Evolutionary conservation across 2,113 vertebrate species (phyloP), one percentile per base, ranked within the genome.

Genomic region (Nesogale talazaci): DNA sequence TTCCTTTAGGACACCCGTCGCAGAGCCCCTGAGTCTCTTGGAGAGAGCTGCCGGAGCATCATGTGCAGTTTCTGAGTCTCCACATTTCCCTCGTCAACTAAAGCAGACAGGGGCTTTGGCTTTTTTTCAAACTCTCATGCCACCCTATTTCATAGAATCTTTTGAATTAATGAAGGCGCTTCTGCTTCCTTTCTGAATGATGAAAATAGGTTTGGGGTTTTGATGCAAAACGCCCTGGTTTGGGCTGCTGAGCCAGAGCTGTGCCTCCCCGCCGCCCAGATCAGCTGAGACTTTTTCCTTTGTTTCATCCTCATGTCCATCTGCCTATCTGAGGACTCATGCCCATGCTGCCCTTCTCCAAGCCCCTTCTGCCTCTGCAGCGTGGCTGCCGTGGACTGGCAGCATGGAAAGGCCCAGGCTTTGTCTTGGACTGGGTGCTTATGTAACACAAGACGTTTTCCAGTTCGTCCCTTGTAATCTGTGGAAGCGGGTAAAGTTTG

Each of bases 121-220:
- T 92, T 77, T 90, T 92, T 91, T 92, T 90, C 83, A 87, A 92
- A 94, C 46, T 91, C 75, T 86, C 67, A 72, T 56, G 84, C 63
- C 27, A 82, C 52, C 38, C 1, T 52, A 80, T 90, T 52, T 92
- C 92, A 95, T 95, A 96, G 96, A 94, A 83, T 72, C 83, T 93
- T 94, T 94, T 94, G 70, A 96, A 90, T 69, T 91, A 91, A 85
- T 93, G 52, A 92, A 83, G 46, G 94, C 29, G 52, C 22, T 65
- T 91, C 14, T 67, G 23, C 20, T 83, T 90, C 40, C 70, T 96
- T 95, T 91, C 23, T 94, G 36, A 89, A 29, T 89, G 84, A 74
- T 78, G 65, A 88, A 93, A 83, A 92, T 5, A 87, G 38, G 20
- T 34, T 42, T 85, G 12, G 40, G 61, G 69, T 85, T 96, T 92